A percentile compares a stretch with the other conserved stretches of the same genome.
Conservation (phyloP, 1,140 invertebrate species). For the Drosophila littoralis region DNA sequence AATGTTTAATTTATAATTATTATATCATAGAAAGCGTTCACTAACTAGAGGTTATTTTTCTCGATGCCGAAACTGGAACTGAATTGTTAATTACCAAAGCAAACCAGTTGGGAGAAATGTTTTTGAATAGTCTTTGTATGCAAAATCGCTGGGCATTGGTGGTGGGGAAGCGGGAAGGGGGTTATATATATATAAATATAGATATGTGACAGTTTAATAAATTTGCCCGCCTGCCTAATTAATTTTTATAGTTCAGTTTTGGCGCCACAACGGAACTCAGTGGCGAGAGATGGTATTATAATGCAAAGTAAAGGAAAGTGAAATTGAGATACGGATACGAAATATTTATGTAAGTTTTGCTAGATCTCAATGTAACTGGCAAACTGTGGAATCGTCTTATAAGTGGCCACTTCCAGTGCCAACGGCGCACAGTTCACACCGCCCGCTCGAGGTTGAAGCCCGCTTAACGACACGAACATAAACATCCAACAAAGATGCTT, state of each 20-base stretch:
- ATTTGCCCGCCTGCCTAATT: slow-evolving; percentile 56
- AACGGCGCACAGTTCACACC: slow-evolving; percentile 50
- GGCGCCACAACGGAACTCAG: slow-evolving; percentile 35
- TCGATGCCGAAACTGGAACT: slow-evolving; percentile 19
- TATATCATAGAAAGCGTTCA: slow-evolving; percentile 15
- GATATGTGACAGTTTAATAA: slow-evolving; percentile 33
- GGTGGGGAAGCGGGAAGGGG: background rate
- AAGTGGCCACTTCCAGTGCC: slow-evolving; percentile 50
- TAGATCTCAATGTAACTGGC: slow-evolving; percentile 21
- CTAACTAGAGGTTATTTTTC: slow-evolving; percentile 1
- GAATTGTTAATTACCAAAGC: slow-evolving; percentile 5
- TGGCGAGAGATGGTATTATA: slow-evolving; percentile 36
- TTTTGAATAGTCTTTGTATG: slow-evolving; percentile 9
- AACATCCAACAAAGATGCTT: slow-evolving; percentile 18
- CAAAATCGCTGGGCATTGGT: background rate
- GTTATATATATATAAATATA: background rate
- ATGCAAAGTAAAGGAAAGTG: slow-evolving; percentile 77
- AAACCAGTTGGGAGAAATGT: slow-evolving; percentile 15
- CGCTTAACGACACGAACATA: slow-evolving; percentile 2
- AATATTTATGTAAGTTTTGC: slow-evolving; percentile 45
- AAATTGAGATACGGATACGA: slow-evolving; percentile 48
- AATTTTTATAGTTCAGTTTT: slow-evolving; percentile 64
- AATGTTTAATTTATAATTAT: slow-evolving; percentile 7
- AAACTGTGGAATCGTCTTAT: slow-evolving; percentile 52
- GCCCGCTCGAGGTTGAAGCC: slow-evolving; percentile 34